Evolutionary conservation across 2,888 invertebrate genomes (phyloP).

Genomic region (Thecophora atra): DNA sequence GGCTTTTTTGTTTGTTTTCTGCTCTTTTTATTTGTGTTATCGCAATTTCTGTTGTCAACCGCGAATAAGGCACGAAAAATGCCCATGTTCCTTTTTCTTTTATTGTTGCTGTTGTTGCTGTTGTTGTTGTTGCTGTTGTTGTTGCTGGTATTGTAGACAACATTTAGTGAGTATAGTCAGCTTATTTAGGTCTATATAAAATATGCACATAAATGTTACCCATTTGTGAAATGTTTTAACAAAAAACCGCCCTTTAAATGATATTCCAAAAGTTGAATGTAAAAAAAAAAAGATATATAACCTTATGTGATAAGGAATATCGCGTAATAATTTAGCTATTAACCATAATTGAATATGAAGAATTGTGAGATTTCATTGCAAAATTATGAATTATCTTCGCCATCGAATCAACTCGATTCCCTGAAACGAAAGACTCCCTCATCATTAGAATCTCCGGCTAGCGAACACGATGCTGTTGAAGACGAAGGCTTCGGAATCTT

Average conservation of each 20-base stretch:
- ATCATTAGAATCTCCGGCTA: no score
- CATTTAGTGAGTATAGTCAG: no score
- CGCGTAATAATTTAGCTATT: background rate
- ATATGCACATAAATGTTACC: background rate
- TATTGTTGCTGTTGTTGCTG: background rate
- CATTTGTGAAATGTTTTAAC: background rate
- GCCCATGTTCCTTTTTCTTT: background rate
- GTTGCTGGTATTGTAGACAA: background rate
- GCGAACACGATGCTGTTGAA: no score
- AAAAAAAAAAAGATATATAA: no score
- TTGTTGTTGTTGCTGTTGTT: background rate
- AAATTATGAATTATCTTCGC: no score
- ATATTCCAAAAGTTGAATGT: no score
- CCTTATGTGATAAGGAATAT: background rate
- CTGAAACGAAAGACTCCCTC: no score
- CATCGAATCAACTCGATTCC: no score
- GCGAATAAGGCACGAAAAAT: slow-evolving; percentile 20
- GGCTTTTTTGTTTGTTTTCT: background rate
- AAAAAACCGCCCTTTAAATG: background rate
- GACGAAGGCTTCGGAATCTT: no score
- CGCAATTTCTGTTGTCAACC: slow-evolving; percentile 18
- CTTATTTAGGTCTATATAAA: background rate
- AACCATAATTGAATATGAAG: no score
- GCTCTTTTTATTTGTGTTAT: background rate
- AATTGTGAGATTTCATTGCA: no score